Conservation (phyloP, 2,797 vertebrate genomes). For the Peromyscus melanophrys region DNA sequence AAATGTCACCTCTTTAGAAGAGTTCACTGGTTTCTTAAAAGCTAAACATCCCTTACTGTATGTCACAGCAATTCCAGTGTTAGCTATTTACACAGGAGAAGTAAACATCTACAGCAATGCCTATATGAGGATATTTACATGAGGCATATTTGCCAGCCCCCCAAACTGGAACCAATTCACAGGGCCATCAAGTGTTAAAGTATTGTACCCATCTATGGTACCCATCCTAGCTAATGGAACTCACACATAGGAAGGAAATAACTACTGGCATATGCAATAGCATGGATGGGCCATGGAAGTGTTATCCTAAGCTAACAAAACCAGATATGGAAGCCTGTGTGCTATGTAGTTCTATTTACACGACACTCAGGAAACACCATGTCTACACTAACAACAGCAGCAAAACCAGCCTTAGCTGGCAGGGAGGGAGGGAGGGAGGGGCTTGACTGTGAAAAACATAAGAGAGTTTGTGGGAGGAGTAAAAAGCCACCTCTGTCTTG, state of each 20-base stretch:
- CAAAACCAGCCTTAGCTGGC: background rate
- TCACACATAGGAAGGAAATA: background rate
- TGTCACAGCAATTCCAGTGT: background rate
- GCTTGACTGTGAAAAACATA: background rate
- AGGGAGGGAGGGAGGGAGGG: background rate
- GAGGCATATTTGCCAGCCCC: background rate
- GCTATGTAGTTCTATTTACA: background rate
- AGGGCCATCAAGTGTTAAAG: background rate
- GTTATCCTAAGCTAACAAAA: background rate
- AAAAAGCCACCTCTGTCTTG: background rate
- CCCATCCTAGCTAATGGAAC: conserved; percentile 11
- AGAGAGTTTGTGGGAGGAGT: background rate
- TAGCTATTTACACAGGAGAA: background rate
- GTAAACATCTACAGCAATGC: background rate
- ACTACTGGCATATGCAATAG: background rate
- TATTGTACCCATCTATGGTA: background rate
- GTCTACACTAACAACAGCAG: background rate
- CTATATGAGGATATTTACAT: background rate
- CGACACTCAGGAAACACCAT: background rate
- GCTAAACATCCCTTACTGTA: background rate
- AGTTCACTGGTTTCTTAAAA: background rate
- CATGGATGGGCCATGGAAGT: background rate
- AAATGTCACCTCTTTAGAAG: background rate
- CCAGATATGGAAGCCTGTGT: background rate
- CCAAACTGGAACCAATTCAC: conserved; percentile 6